Evolutionary conservation across 2,888 invertebrate species (phyloP), one percentile per base, ranked within the genome.

Genomic region (Antitype chi): DNA sequence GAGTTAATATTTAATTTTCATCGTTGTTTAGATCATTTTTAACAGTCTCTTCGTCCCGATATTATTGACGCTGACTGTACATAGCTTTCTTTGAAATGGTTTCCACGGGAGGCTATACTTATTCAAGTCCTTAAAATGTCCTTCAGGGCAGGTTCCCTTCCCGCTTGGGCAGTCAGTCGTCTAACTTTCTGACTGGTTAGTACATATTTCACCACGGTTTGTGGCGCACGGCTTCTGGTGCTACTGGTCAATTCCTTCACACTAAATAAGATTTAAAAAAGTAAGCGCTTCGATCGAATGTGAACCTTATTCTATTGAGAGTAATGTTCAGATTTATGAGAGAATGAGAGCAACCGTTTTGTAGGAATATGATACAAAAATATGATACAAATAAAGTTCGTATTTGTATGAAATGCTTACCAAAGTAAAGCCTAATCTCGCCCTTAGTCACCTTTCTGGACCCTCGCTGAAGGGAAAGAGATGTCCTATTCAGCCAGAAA

Each of bases 301-400:
- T 38, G 17, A 55, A 68, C 32, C n/a, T 17, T 68, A 55, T 23
- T n/a, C 1, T 68, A 9, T 17, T n/a, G 1, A 11, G 0, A 0
- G 1, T 7, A 53, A 17, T 15, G 32, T 17, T 32, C 17, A n/a
- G 32, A 68, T 68, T 68, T 0, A 68, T 32, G 17, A 32, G 17
- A 17, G 3, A 55, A 17, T 32, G 11, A 32, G 11, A 67, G 2
- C 23, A n/a, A n/a, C 2, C 3, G 1, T 11, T 52, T 52, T 23
- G 32, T 17, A 23, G 11, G 6, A 68, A 55, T 55, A 53, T 68
- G n/a, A 68, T 47, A 55, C 55, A n/a, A n/a, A 53, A 23, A 32
- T 0, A 0, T 0, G 1, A 3, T n/a, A 3, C 0, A n/a, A 32
- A 32, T 68, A 68, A 32, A 57, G 4, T 57, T 68, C 38, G 13